phyloP scores from a whole-genome alignment of 2,113 vertebrate species.

The Ctenodactylus gundi region DNA sequence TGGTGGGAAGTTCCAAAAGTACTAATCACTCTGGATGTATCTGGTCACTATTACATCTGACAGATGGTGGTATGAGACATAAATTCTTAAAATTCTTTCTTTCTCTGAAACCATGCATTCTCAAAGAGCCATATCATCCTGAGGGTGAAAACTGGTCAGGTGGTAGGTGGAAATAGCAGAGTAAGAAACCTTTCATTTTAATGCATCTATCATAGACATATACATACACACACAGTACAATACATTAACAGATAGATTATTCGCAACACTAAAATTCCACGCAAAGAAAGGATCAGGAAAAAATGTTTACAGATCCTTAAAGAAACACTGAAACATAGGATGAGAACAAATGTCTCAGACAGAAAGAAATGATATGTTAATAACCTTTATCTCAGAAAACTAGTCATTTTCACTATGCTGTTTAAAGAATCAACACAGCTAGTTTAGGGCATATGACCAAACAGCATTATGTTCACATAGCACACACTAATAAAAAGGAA shows the following conservation, averaged over 20 bases:
- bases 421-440: background rate
- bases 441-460: background rate
- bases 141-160: background rate
- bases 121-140: background rate
- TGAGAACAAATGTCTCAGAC: background rate
- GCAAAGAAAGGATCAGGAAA: background rate
- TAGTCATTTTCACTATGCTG: background rate
- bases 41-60: background rate
- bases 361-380: background rate
- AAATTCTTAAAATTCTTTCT: constrained; percentile 10
- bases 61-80: constrained; percentile 8
- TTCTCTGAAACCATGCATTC: constrained; percentile 19
- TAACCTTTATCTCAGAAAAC: background rate
- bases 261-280: background rate
- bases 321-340: background rate
- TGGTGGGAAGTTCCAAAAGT: background rate
- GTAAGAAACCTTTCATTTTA: background rate
- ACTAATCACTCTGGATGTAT: background rate
- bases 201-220: background rate
- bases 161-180: background rate
- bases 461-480: background rate
- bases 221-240: background rate
- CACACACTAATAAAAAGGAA: background rate
- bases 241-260: background rate
- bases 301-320: background rate